Base-by-base conservation (phyloP, 2,113 vertebrate genomes). In the Podarcis muralis region DNA sequence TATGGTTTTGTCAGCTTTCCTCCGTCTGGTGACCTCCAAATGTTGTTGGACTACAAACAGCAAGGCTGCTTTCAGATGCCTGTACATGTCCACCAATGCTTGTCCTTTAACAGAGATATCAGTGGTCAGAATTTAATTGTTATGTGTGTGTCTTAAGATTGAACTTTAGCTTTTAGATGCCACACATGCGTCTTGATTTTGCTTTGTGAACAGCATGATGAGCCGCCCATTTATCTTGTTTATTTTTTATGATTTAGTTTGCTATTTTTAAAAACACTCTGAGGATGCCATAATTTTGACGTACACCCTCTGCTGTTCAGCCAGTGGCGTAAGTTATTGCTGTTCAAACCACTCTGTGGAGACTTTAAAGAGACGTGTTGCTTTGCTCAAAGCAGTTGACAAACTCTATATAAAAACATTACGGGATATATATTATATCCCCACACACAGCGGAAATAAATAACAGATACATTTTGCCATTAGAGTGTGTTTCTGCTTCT, bases 381-480 rank as follows among this genome's bases (percentile, higher is more conserved):
- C 85, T 30, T 53, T 68, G 18, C 65, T 53, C 20, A 23, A 32
- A 79, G 25, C 37, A 32, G 62, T 86, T 79, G 85, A 79, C 85
- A 79, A 86, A 69, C 76, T 48, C 75, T 79, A n/a, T 53, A 68
- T 69, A 87, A 79, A 62, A 66, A 86, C 59, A 68, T 87, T 87
- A 69, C 11, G 4, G 65, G 43, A 53, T 48, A 48, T 53, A 53
- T 66, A 80, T 80, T 53, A 80, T 69, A 69, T 87, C 66, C 76
- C 23, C 62, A 0, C 62, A 53, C 40, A 9, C 27, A 77, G 32
- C 30, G 27, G 85, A 86, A 86, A 78, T 68, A 78, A 78, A 78
- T 79, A 22, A 78, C 65, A 66, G 59, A 11, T 15, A 32, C 30
- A 11, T 35, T 80, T 87, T 87, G 40, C 65, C 62, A 87, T 77